These are phyloP conservation scores for Ariopsis seemanni DNA, from an alignment of 2,113 vertebrate species.

Conservation along the genomic window DNA sequence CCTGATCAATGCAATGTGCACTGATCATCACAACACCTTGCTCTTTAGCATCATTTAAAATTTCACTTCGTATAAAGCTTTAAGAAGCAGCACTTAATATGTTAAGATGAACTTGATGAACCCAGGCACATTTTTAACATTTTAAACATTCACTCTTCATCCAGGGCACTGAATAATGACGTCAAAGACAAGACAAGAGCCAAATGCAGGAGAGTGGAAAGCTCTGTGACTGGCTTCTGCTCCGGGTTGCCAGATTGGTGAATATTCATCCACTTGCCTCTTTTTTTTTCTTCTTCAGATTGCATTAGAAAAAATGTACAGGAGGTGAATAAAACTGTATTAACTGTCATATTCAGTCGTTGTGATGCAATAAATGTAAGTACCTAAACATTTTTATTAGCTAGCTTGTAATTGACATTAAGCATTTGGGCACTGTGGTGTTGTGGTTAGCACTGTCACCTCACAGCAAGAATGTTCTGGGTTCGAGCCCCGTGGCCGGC, in stretches of 20 bases:
- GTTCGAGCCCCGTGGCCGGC: too few relatives aligned
- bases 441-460: too few relatives aligned
- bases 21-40: background rate
- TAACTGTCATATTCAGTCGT: background rate
- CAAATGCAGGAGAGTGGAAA: background rate
- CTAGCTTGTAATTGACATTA: too few relatives aligned
- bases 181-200: background rate
- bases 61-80: background rate
- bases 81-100: background rate
- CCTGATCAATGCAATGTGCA: background rate
- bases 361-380: background rate
- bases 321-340: background rate
- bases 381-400: background rate
- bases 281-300: background rate
- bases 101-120: background rate
- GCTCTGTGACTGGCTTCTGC: background rate
- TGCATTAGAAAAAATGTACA: background rate
- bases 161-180: background rate
- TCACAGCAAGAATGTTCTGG: too few relatives aligned
- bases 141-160: background rate
- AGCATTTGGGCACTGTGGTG: too few relatives aligned
- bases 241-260: background rate
- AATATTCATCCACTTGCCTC: background rate
- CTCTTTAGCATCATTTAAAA: background rate
- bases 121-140: background rate